A percentile compares a stretch with the other conserved stretches of the same genome.
Evolutionary conservation across 1,140 invertebrate species (phyloP).

Genomic region (Phortica variegata): DNA sequence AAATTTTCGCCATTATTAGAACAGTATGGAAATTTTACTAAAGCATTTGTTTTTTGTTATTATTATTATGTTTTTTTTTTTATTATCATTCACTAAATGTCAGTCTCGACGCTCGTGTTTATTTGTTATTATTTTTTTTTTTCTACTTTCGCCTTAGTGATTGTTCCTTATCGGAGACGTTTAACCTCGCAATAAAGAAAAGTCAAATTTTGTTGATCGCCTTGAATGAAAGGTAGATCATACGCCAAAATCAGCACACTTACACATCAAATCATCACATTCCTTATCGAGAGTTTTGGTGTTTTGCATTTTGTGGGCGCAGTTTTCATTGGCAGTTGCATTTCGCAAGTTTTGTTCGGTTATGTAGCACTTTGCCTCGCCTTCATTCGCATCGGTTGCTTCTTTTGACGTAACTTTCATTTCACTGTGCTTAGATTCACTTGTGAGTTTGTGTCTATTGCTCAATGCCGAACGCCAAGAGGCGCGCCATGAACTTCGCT

Average conservation of each 20-base stretch:
- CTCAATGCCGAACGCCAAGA: slow-evolving; percentile 38
- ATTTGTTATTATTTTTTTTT: not conserved
- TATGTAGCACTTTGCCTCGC: too few species aligned
- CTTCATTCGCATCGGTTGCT: slow-evolving; percentile 6
- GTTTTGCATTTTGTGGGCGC: slow-evolving; percentile 9
- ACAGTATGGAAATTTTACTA: too few species aligned
- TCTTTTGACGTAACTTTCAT: slow-evolving; percentile 4
- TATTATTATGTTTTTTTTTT: not conserved
- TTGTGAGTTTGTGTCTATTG: slow-evolving; percentile 21
- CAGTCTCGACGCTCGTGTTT: not conserved
- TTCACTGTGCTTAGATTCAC: not conserved
- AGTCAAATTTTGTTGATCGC: slow-evolving; percentile 3
- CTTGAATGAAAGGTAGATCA: slow-evolving; percentile 15
- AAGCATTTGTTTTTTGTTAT: too few species aligned
- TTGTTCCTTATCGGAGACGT: slow-evolving; percentile 14
- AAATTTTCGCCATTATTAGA: too few species aligned
- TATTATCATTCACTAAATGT: not conserved
- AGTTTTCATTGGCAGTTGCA: slow-evolving; percentile 4
- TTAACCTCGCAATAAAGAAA: slow-evolving; percentile 16
- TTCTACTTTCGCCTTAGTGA: not conserved
- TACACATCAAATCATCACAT: slow-evolving; percentile 23
- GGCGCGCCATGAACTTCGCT: slow-evolving; percentile 46
- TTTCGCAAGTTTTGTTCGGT: too few species aligned
- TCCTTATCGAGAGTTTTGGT: too few species aligned
- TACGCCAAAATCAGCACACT: too few species aligned